Evolutionary conservation across 2,888 invertebrate species (phyloP).

Genomic region (Folsomia candida): DNA sequence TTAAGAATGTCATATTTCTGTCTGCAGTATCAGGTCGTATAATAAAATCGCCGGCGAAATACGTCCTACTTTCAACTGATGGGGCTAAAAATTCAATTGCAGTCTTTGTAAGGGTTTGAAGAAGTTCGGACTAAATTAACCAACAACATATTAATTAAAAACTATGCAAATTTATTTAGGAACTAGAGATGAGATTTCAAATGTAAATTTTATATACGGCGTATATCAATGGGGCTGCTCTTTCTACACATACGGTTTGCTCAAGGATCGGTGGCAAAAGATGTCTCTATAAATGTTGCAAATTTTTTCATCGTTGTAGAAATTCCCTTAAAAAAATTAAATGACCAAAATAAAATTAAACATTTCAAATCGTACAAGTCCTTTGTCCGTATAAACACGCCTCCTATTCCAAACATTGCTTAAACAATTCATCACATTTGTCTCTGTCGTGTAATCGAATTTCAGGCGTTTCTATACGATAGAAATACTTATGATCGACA

Average conservation of each 20-base stretch:
- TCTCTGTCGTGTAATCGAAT: neutral
- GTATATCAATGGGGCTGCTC: neutral
- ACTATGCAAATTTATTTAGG: neutral
- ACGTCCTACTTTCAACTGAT: neutral
- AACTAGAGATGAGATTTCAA: no score
- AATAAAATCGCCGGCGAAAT: neutral
- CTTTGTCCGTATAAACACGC: neutral
- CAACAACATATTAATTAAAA: neutral
- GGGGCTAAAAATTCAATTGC: neutral
- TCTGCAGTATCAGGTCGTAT: neutral
- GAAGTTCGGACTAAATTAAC: neutral
- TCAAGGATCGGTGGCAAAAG: neutral
- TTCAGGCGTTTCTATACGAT: neutral
- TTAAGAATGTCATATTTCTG: neutral
- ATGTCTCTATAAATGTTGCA: neutral
- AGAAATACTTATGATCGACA: no score
- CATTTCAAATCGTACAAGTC: neutral
- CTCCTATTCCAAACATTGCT: neutral
- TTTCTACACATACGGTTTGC: neutral
- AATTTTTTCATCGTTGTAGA: no score
- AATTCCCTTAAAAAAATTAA: neutral
- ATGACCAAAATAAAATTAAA: neutral
- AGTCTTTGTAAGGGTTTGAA: neutral
- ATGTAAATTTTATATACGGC: no score
- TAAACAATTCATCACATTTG: neutral